These are phyloP conservation scores for Spongilla lacustris DNA, from an alignment of 37 sponge, comb jelly and placozoan species.

Conservation along the genomic window DNA sequence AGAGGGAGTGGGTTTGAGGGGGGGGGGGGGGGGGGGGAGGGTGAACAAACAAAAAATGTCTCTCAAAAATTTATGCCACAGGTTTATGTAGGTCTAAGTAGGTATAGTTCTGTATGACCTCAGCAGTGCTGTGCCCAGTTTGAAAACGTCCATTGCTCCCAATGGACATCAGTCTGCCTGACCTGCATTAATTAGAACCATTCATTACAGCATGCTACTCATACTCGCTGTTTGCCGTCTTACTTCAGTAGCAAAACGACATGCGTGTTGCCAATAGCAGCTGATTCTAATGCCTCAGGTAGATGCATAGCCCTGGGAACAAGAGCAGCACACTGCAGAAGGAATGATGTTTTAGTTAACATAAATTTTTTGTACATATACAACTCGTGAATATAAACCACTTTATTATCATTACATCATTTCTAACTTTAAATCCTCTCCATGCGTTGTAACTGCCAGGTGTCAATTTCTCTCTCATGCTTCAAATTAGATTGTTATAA, in stretches of 20 bases:
- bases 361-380: background rate
- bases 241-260: constrained; percentile 46
- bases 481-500: too few species aligned
- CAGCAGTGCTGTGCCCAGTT: constrained; percentile 37
- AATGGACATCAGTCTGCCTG: constrained; percentile 47
- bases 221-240: background rate
- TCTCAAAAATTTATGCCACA: background rate
- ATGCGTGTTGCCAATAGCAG: constrained; percentile 64
- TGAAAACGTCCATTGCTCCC: constrained; percentile 60
- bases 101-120: constrained; percentile 17
- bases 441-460: too few species aligned
- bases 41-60: background rate
- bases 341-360: background rate
- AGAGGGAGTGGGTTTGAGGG: background rate
- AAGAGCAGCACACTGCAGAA: constrained; percentile 5
- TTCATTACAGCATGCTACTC: background rate
- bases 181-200: background rate
- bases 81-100: constrained; percentile 23
- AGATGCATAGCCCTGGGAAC: constrained; percentile 38
- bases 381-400: background rate
- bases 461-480: too few species aligned
- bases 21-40: background rate
- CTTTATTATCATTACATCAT: background rate
- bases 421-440: background rate
- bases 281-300: constrained; percentile 45